A percentile compares a stretch with the other conserved stretches of the same genome.
Conservation (phyloP, 2,797 vertebrate species). For the Gymnodraco acuticeps region DNA sequence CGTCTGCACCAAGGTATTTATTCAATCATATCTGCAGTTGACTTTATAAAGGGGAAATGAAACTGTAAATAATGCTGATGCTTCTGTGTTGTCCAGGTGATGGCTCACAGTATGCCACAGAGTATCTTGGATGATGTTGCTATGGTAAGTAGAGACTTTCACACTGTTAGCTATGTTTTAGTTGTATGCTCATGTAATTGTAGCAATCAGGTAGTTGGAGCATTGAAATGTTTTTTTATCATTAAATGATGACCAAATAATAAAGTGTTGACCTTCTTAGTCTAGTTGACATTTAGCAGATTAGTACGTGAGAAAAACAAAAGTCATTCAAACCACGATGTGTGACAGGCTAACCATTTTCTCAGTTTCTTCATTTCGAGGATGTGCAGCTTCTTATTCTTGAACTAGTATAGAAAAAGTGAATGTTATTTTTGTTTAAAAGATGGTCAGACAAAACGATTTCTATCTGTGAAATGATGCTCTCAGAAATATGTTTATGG, state of each 20-base stretch:
- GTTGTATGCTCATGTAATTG: background rate
- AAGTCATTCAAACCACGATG: background rate
- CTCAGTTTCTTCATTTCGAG: background rate
- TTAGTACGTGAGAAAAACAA: background rate
- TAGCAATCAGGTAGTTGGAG: background rate
- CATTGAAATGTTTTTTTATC: background rate
- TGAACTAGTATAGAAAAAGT: no score
- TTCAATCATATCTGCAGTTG: background rate
- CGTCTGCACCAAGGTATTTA: constrained; percentile 95
- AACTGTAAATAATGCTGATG: background rate
- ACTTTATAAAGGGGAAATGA: background rate
- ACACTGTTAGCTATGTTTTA: background rate
- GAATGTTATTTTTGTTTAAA: no score
- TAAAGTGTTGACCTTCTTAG: background rate
- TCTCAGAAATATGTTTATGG: background rate
- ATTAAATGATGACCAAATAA: background rate
- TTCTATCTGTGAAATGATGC: background rate
- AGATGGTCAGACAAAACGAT: background rate
- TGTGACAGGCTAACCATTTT: background rate
- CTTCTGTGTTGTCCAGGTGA: constrained; percentile 86
- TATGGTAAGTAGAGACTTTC: constrained; percentile 89
- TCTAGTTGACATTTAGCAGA: background rate
- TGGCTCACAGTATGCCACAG: constrained; percentile 98
- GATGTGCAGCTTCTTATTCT: background rate
- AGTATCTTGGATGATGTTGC: constrained; percentile 98